Percentiles rank a stretch among this genome's conserved stretches.
phyloP scores from a whole-genome alignment of 2,888 invertebrate species.

The Megastigmus dorsalis region DNA sequence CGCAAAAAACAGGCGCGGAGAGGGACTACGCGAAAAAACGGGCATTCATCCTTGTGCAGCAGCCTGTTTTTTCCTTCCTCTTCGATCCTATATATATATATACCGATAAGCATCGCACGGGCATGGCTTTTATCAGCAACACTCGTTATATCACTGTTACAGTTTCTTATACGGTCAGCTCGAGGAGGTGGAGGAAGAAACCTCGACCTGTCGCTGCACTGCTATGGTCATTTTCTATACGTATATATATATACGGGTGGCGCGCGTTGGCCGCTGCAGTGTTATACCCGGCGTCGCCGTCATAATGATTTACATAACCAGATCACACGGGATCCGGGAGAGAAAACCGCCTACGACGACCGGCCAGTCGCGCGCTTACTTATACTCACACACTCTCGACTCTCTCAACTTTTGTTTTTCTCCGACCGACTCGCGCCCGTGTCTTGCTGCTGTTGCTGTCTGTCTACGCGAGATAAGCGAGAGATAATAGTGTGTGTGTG shows the following conservation, averaged over 20 bases:
- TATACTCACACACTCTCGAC: conserved; percentile 23
- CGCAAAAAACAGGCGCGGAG: no score
- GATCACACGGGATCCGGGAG: conserved; percentile 55
- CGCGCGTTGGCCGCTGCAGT: no score
- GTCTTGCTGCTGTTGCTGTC: background rate
- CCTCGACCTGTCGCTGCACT: conserved; percentile 12
- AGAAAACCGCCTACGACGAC: conserved; percentile 59
- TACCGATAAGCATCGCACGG: conserved; percentile 18
- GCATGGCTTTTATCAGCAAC: background rate
- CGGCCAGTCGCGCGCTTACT: background rate
- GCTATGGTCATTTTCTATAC: no score
- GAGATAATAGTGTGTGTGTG: conserved; percentile 17
- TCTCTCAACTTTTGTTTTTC: conserved; percentile 46
- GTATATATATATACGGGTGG: no score
- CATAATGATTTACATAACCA: conserved; percentile 66
- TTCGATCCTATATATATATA: background rate
- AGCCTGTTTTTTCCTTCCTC: no score
- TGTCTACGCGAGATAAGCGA: conserved; percentile 24
- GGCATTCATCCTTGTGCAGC: no score
- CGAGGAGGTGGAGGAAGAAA: conserved; percentile 29
- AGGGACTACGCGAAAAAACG: no score
- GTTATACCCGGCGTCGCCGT: background rate
- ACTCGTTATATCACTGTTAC: conserved; percentile 25
- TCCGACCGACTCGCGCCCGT: background rate
- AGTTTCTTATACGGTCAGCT: background rate